Evolutionary conservation across 2,888 invertebrate species (phyloP), one percentile per base, ranked within the genome.

Genomic region (Eristalinus aeneus): DNA sequence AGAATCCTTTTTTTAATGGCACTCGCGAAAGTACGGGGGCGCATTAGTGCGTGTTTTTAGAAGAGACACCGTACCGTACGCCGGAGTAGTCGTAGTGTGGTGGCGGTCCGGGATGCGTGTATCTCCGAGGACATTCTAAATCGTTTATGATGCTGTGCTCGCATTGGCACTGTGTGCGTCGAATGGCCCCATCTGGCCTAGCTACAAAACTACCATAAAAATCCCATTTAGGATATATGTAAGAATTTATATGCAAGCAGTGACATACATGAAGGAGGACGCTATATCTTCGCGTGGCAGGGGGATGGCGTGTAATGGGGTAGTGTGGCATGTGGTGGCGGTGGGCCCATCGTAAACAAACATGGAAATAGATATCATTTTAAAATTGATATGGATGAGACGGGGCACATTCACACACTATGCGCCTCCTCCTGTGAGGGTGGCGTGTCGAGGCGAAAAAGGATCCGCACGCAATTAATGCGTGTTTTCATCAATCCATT

Each of bases 1-100:
- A 85, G 85, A 85, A 85, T 85, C 85, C 85, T 85, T 85, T 85
- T 85, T 85, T 85, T 85, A 85, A 85, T 81, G 85, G 85, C 85
- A 85, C 74, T 68, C 85, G 80, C 80, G 85, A 75, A 85, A 76
- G 85, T 85, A 68, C 80, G 72, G 68, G 71, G 80, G 76, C 65
- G 85, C 81, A 80, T 85, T 85, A 85, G 85, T 85, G 85, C 85
- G 85, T 85, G 85, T 80, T 85, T 75, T 80, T 72, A 80, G 78
- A 85, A 75, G 72, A 63, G 20, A 84, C 32, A 69, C 27, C 36
- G 54, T 60, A n/a, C 64, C 68, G 31, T 23, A n/a, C 9, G 67
- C 58, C 46, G 32, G 75, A 65, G 67, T 85, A 71, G 76, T 81
- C 58, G 39, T 64, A 16, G 61, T n/a, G 56, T 58, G 22, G 36